Conservation (phyloP, 1,140 invertebrate genomes). For the Drosophila tropicalis region DNA sequence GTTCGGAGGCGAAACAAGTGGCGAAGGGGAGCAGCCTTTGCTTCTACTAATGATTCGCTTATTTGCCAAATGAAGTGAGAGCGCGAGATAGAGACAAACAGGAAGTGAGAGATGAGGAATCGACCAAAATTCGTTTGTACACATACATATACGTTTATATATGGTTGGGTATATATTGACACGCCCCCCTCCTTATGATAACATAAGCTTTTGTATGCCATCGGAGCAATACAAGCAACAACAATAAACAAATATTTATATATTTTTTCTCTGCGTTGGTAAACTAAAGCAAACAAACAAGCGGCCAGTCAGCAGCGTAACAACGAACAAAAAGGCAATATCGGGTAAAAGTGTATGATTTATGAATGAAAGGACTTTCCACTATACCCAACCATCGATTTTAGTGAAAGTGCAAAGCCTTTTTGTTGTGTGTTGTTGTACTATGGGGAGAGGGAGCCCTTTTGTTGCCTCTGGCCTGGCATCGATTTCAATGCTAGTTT, state of each 20-base stretch:
- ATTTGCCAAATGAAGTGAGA: conserved; percentile 59
- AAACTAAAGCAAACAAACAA: conserved; percentile 38
- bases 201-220: conserved; percentile 58
- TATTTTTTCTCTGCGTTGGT: conserved; percentile 56
- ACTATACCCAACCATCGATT: not conserved
- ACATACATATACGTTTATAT: not conserved
- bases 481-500: conserved; percentile 64
- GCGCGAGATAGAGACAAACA: conserved; percentile 23
- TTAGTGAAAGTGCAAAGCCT: not conserved
- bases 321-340: conserved; percentile 1
- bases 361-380: conserved; percentile 51
- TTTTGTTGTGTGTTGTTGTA: not conserved
- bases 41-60: conserved; percentile 64
- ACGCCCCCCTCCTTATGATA: conserved; percentile 35
- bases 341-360: conserved; percentile 55
- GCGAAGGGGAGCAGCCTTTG: not conserved
- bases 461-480: conserved; percentile 9
- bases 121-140: conserved; percentile 6
- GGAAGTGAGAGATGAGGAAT: conserved; percentile 1
- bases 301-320: conserved; percentile 6
- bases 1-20: not conserved
- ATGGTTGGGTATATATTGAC: not conserved
- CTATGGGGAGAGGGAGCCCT: not conserved
- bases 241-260: conserved; percentile 64
- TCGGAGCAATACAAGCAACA: conserved; percentile 14